Evolutionary conservation across 1,140 invertebrate species (phyloP).

Genomic region (Megalonaias nervosa): DNA sequence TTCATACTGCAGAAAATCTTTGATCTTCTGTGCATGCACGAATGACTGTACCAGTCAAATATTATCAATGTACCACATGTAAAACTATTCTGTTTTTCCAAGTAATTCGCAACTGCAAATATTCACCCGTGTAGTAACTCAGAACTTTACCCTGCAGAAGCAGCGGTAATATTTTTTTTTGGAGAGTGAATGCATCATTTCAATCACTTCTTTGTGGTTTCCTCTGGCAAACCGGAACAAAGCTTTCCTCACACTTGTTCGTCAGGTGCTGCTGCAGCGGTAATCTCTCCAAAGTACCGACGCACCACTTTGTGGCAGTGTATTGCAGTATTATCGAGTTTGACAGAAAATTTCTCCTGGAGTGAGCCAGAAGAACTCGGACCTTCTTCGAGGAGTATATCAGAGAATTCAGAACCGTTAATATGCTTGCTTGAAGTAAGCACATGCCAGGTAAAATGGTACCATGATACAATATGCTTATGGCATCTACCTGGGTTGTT

Average conservation of each 20-base stretch:
- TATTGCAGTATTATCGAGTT: conserved; percentile 36
- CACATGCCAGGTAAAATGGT: conserved; percentile 38
- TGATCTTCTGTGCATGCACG: conserved; percentile 39
- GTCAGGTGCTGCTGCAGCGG: not conserved
- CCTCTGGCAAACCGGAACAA: too few relatives aligned
- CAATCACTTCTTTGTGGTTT: too few relatives aligned
- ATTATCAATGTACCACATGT: conserved; percentile 40
- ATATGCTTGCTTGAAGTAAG: conserved; percentile 48
- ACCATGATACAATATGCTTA: conserved; percentile 26
- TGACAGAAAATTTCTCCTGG: conserved; percentile 24
- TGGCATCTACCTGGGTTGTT: conserved; percentile 33
- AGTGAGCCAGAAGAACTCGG: conserved; percentile 30
- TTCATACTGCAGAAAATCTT: conserved; percentile 39
- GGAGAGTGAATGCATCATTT: too few relatives aligned
- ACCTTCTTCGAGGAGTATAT: conserved; percentile 15
- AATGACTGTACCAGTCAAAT: conserved; percentile 32
- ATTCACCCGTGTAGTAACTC: too few relatives aligned
- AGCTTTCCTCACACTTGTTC: too few relatives aligned
- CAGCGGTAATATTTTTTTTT: too few relatives aligned
- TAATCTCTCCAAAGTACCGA: too few relatives aligned
- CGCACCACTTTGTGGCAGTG: conserved; percentile 33
- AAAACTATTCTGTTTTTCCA: conserved; percentile 1
- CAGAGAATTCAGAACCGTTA: conserved; percentile 30
- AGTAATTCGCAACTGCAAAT: too few relatives aligned
- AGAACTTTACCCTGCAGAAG: too few relatives aligned